Base-by-base conservation (phyloP, 2,113 vertebrate genomes). In the Balaeniceps rex region DNA sequence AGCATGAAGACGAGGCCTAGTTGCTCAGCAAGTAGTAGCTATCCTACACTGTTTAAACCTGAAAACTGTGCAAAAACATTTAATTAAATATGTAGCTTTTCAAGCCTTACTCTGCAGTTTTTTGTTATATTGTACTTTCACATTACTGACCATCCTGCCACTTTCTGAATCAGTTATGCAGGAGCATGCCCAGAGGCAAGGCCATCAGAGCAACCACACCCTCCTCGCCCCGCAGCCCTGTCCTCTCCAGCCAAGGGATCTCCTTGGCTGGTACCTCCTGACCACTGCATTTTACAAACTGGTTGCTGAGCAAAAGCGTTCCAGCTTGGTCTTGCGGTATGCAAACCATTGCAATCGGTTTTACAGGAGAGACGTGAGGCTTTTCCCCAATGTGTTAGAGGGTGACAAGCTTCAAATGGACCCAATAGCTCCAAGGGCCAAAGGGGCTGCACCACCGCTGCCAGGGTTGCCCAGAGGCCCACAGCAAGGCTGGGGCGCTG, bases 191-290 rank as follows among this genome's bases (percentile, higher is more conserved):
- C 0, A 0, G 23, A 86, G 29, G 17, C 19, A 76, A 75, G 33
- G 71, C 49, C 4, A 1, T 10, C n/a, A 78, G 40, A 42, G 47
- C 18, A 89, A 16, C 11, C 10, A 28, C 11, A 47, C 8, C 25
- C 72, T 9, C 28, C 17, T 68, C 0, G 0, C 3, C 15, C n/a
- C 29, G 21, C 19, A 44, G 10, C 18, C 10, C 11, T 40, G 5
- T n/a, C 19, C 2, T 47, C 44, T 60, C 44, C 44, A 60, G 26
- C 10, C 26, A 69, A 60, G 47, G 22, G 3, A 0, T n/a, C 26
- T 54, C n/a, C 21, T 78, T 1, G 2, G 8, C 29, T 54, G 46
- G 22, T 78, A 58, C 36, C 15, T 51, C 36, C 63, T 31, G 12
- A 58, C 2, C 5, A 47, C 19, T 38, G 36, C 40, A 44, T 81